Conservation (phyloP, 2,113 vertebrate species). For the Antigone vipio region DNA sequence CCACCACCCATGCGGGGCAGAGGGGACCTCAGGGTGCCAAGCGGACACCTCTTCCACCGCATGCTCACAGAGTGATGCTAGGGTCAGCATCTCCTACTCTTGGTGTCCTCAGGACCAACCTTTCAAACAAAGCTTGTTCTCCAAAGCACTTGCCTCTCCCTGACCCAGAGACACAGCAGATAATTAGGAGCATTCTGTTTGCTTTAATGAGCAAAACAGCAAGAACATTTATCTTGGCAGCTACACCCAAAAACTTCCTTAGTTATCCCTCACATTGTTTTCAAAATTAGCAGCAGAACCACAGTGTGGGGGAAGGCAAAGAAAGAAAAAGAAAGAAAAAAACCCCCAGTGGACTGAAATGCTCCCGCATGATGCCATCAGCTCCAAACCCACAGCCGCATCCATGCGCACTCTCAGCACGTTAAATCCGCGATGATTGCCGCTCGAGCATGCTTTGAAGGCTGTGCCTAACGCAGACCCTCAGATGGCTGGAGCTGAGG, state of each 20-base stretch:
- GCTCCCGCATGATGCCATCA: neutral
- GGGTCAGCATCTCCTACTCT: neutral
- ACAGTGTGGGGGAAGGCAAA: neutral
- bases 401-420: neutral
- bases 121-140: neutral
- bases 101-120: neutral
- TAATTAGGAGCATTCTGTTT: rapidly evolving
- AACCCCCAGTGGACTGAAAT: neutral
- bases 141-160: neutral
- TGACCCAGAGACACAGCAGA: neutral
- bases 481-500: constrained; percentile 23
- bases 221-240: neutral
- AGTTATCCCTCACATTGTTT: neutral
- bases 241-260: neutral
- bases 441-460: constrained; percentile 13
- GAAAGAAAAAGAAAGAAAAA: neutral
- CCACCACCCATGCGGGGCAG: rapidly evolving
- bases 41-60: neutral
- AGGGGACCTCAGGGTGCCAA: neutral
- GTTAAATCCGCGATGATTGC: neutral
- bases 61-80: rapidly evolving
- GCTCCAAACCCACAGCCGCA: neutral
- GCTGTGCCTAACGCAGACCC: constrained; percentile 13
- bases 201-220: neutral
- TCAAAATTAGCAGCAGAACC: constrained; percentile 1